Conservation (phyloP, 2,888 invertebrate genomes). For the Phengaris arion region DNA sequence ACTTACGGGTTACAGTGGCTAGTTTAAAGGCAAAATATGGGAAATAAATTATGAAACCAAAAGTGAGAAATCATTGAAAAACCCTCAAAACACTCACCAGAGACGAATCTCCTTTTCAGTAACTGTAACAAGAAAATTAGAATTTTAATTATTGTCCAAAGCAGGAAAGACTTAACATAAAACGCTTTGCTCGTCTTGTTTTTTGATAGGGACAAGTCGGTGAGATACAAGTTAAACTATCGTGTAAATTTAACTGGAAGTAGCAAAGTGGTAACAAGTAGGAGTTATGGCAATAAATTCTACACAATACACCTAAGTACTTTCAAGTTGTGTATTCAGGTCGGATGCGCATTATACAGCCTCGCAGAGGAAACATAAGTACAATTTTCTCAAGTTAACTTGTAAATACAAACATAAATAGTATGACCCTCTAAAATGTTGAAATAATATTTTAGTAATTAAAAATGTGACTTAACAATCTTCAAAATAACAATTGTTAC, state of each 20-base stretch:
- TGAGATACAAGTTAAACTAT: too few species aligned
- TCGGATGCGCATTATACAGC: conserved; percentile 12
- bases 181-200: not conserved
- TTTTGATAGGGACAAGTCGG: too few species aligned
- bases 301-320: not conserved
- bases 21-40: too few species aligned
- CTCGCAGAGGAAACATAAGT: not conserved
- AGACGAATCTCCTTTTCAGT: conserved; percentile 93
- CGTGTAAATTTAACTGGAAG: not conserved
- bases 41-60: not conserved
- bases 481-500: too few species aligned
- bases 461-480: too few species aligned
- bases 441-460: too few species aligned
- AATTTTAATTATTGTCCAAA: not conserved
- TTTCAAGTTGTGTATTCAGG: conserved; percentile 2
- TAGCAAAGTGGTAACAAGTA: not conserved
- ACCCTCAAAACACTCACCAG: conserved; percentile 82
- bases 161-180: not conserved
- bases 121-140: conserved; percentile 83
- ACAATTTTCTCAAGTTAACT: not conserved
- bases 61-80: not conserved
- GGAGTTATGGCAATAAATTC: not conserved
- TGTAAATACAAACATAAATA: too few species aligned
- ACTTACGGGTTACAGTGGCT: too few species aligned
- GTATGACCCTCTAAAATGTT: too few species aligned